Evolutionary conservation across 2,888 invertebrate genomes (phyloP).

Genomic region (Muscina levida): DNA sequence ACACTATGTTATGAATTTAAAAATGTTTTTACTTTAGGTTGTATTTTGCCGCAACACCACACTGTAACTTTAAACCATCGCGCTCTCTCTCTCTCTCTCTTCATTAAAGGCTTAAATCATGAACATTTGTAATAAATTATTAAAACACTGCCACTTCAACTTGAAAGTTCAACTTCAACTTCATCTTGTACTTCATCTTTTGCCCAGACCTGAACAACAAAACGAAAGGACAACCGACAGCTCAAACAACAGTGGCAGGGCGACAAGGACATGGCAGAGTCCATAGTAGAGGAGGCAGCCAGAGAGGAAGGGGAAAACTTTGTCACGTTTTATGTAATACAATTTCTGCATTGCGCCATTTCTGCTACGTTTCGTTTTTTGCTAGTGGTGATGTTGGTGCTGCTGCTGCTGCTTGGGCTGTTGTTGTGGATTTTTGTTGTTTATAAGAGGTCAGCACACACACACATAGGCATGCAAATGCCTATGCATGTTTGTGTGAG

Average conservation of each 20-base stretch:
- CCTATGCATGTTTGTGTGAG: not conserved
- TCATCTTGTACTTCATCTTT: not conserved
- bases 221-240: not conserved
- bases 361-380: conserved; percentile 35
- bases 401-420: not conserved
- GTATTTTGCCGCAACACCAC: too few relatives aligned
- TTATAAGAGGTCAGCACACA: conserved; percentile 46
- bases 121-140: conserved; percentile 16
- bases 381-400: conserved; percentile 10
- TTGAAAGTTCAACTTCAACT: conserved; percentile 15
- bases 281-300: not conserved
- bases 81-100: too few relatives aligned
- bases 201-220: conserved; percentile 3
- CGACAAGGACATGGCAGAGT: not conserved
- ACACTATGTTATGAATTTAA: too few relatives aligned
- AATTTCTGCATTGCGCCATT: conserved; percentile 63
- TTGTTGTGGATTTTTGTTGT: not conserved
- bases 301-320: not conserved
- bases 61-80: too few relatives aligned
- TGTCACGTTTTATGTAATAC: conserved; percentile 53
- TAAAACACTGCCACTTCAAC: conserved; percentile 2
- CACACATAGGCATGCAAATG: not conserved
- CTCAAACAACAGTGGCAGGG: not conserved
- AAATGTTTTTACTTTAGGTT: too few relatives aligned
- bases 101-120: not conserved